Percentiles rank a stretch among this genome's conserved stretches.
Conservation (phyloP, 64 coral and sea anemone species). For the Platygyra sinensis region DNA sequence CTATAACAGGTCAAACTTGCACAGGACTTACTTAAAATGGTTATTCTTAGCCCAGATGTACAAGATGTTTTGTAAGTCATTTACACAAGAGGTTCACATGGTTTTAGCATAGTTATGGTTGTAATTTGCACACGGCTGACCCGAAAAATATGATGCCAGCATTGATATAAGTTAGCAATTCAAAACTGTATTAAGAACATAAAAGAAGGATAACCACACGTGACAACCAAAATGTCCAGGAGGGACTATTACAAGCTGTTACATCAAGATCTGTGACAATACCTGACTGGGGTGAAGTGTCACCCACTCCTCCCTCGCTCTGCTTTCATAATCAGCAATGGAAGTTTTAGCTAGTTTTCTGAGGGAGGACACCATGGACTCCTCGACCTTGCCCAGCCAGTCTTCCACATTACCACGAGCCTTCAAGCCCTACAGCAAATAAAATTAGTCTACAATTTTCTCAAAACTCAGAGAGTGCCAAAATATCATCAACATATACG, state of each 20-base stretch:
- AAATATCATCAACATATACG: neutral
- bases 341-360: conserved; percentile 83
- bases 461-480: neutral
- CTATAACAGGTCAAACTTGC: neutral
- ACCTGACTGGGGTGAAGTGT: conserved; percentile 94
- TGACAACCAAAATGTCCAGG: no score
- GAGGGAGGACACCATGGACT: conserved; percentile 89
- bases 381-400: conserved; percentile 98
- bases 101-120: no score
- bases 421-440: conserved; percentile 71
- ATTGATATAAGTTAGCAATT: no score
- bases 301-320: conserved; percentile 93
- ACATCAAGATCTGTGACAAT: neutral
- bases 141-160: no score
- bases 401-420: conserved; percentile 99
- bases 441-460: neutral
- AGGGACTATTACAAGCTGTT: no score
- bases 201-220: no score
- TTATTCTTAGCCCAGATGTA: no score
- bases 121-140: no score
- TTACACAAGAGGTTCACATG: no score
- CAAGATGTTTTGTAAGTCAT: no score
- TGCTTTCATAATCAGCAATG: conserved; percentile 90
- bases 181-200: no score
- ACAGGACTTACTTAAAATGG: no score